A percentile compares a stretch with the other conserved stretches of the same genome.
phyloP scores from a whole-genome alignment of 2,888 invertebrate genomes.

The Drosophila histrio region DNA sequence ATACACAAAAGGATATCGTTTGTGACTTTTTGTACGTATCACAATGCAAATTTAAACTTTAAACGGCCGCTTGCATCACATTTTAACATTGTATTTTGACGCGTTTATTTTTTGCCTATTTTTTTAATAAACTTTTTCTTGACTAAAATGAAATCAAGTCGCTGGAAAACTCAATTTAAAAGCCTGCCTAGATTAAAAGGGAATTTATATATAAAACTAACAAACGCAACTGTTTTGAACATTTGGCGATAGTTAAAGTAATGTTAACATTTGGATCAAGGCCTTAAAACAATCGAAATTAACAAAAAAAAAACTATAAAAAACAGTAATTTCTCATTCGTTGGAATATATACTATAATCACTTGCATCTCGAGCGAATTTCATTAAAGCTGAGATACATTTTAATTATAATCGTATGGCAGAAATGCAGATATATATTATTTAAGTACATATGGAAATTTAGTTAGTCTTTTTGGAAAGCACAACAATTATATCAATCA shows the following conservation, averaged over 20 bases:
- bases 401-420: neutral
- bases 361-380: neutral
- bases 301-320: neutral
- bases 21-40: neutral
- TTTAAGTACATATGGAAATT: conserved; percentile 7
- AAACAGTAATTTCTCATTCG: neutral
- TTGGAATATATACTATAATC: neutral
- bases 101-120: too few species aligned
- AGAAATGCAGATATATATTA: conserved; percentile 11
- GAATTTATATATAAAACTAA: too few species aligned
- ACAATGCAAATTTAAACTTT: neutral
- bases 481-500: conserved; percentile 95
- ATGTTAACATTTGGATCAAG: too few species aligned
- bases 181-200: too few species aligned
- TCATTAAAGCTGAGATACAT: neutral
- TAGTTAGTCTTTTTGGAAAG: conserved; percentile 85
- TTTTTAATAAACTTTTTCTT: too few species aligned
- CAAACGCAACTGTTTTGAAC: too few species aligned
- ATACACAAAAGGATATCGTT: neutral
- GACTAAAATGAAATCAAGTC: too few species aligned
- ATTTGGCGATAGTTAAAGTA: too few species aligned
- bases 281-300: too few species aligned
- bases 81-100: too few species aligned
- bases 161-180: too few species aligned
- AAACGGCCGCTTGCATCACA: too few species aligned